Evolutionary conservation across 2,888 invertebrate species (phyloP).

Genomic region (Altica lythri): DNA sequence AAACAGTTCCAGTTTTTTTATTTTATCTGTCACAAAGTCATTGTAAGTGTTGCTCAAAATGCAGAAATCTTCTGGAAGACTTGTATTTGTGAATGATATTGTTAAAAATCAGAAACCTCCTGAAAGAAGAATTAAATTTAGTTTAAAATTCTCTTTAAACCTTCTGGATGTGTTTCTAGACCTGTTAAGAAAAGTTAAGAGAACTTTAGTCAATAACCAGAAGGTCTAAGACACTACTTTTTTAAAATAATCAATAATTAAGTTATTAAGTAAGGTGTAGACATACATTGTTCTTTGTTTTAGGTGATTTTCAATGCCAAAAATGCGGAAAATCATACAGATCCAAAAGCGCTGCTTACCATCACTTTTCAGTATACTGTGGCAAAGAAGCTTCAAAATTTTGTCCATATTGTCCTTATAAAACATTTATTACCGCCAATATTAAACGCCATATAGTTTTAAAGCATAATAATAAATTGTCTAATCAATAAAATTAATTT

Average conservation of each 20-base stretch:
- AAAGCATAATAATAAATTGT: slow-evolving; percentile 4
- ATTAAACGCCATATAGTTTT: slow-evolving; percentile 22
- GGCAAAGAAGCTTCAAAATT: slow-evolving; percentile 55
- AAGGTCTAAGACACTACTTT: background rate
- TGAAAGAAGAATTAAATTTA: too few species aligned
- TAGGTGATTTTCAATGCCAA: slow-evolving; percentile 15
- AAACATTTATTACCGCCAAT: slow-evolving; percentile 21
- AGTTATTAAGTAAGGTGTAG: background rate
- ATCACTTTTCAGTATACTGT: slow-evolving; percentile 74
- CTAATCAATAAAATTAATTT: background rate
- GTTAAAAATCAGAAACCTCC: too few species aligned
- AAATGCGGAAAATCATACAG: slow-evolving; percentile 44
- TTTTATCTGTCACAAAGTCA: too few species aligned
- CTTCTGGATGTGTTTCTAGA: too few species aligned
- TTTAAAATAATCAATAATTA: background rate
- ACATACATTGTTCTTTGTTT: background rate
- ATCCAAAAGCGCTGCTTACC: slow-evolving; percentile 55
- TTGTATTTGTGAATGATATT: too few species aligned
- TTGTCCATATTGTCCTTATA: slow-evolving; percentile 20
- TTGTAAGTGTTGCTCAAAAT: too few species aligned
- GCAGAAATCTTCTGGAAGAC: too few species aligned
- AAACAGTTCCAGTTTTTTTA: too few species aligned
- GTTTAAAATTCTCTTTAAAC: too few species aligned
- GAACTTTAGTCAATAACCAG: too few species aligned
- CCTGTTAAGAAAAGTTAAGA: too few species aligned